Percentiles rank a stretch among this genome's conserved stretches.
phyloP scores from a whole-genome alignment of 1,140 invertebrate genomes.

The Eriosoma lanigerum region DNA sequence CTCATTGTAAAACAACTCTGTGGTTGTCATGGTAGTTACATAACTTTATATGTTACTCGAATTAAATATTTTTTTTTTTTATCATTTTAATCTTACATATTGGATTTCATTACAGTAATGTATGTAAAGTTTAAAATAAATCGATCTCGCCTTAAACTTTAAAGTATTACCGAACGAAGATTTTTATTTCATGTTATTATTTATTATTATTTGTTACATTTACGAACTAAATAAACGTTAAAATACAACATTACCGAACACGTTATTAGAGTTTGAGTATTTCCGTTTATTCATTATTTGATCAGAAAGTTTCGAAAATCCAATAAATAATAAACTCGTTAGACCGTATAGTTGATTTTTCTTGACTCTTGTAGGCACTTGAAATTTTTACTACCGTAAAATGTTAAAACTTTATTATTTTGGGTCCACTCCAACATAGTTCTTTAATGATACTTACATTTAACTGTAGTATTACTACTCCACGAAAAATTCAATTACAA shows the following conservation, averaged over 20 bases:
- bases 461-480: too few species aligned
- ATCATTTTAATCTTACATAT: constrained; percentile 36
- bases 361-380: background rate
- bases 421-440: background rate
- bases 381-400: background rate
- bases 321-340: constrained; percentile 20
- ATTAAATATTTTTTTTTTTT: constrained; percentile 23
- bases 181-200: background rate
- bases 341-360: background rate
- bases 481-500: too few species aligned
- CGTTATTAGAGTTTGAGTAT: constrained; percentile 15
- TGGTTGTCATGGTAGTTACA: background rate
- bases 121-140: constrained; percentile 13
- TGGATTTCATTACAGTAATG: constrained; percentile 42
- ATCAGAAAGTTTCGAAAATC: background rate
- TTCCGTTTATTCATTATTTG: background rate
- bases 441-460: background rate
- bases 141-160: constrained; percentile 6
- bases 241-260: background rate
- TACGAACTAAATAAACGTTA: background rate
- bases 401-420: background rate
- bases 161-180: background rate
- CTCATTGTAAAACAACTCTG: constrained; percentile 23
- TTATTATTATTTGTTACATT: too few species aligned
- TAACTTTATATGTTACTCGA: background rate